Conservation (phyloP, 2,888 invertebrate genomes). For the Atethmia centrago region DNA sequence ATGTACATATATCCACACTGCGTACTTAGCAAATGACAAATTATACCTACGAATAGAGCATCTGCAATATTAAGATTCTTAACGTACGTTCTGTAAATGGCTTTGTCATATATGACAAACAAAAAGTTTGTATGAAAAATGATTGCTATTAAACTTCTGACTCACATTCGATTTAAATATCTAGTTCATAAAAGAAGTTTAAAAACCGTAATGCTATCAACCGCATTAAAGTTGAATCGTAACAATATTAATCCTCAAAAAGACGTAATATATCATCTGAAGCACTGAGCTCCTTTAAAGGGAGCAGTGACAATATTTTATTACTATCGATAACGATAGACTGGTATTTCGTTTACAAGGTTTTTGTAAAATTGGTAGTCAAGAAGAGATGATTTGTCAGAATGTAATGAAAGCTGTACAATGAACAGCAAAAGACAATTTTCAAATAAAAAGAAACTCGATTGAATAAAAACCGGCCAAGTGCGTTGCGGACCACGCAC, state of each 20-base stretch:
- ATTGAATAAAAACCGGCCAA: no score
- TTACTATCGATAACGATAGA: slow-evolving; percentile 25
- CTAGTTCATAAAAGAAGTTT: slow-evolving; percentile 16
- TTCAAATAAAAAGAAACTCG: not conserved
- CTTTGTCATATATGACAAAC: not conserved
- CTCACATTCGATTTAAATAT: slow-evolving; percentile 31
- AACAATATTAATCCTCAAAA: slow-evolving; percentile 55
- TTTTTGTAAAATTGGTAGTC: not conserved
- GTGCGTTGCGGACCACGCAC: no score
- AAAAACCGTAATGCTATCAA: slow-evolving; percentile 48
- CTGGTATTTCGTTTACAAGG: not conserved
- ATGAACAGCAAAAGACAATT: not conserved
- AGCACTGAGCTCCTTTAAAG: slow-evolving; percentile 33
- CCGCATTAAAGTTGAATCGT: slow-evolving; percentile 52
- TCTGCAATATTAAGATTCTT: not conserved
- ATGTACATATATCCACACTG: slow-evolving; percentile 21
- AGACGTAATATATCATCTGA: slow-evolving; percentile 50
- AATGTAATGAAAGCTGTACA: not conserved
- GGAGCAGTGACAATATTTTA: slow-evolving; percentile 24
- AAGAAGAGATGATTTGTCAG: not conserved
- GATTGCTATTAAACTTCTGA: slow-evolving; percentile 16
- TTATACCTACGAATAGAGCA: slow-evolving; percentile 6
- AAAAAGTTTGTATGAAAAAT: slow-evolving; percentile 4
- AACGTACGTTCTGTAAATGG: not conserved
- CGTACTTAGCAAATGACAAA: slow-evolving; percentile 12